These are phyloP conservation scores for Oplegnathus fasciatus DNA, from an alignment of 2,113 vertebrate genomes.

Conservation along the genomic window DNA sequence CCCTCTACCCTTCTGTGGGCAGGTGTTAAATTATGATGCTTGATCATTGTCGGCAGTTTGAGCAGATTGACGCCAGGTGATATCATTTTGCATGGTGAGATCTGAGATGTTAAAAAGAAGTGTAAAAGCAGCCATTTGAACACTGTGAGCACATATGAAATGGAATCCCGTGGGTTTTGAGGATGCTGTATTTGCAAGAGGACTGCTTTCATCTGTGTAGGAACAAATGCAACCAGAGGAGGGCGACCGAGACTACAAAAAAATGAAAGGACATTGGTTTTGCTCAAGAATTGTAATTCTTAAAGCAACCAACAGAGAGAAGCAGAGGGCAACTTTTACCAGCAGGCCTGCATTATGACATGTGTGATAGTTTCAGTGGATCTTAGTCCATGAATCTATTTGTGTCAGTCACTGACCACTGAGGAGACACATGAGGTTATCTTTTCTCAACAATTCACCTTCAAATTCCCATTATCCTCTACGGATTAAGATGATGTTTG, in stretches of 20 bases:
- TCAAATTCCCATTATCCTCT: conserved; percentile 12
- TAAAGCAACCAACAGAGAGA: conserved; percentile 65
- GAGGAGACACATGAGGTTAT: conserved; percentile 24
- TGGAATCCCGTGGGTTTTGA: not conserved
- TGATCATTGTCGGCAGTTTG: conserved; percentile 41
- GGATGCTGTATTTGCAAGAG: not conserved
- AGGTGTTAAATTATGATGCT: conserved; percentile 41
- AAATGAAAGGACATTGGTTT: no score
- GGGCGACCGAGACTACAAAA: conserved; percentile 60
- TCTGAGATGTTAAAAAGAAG: not conserved
- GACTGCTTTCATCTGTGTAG: conserved; percentile 10
- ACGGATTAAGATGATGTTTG: conserved; percentile 29
- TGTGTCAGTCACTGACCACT: conserved; percentile 2
- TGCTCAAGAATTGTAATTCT: not conserved
- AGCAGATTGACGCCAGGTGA: not conserved
- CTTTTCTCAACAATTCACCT: conserved; percentile 4
- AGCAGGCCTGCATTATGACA: not conserved
- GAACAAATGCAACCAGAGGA: conserved; percentile 55
- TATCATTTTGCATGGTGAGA: not conserved
- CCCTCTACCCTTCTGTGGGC: not conserved
- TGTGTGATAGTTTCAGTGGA: not conserved
- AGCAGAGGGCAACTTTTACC: conserved; percentile 58
- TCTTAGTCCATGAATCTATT: conserved; percentile 26
- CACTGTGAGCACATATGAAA: not conserved
- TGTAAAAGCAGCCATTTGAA: not conserved